Base-by-base conservation (phyloP, 2,113 vertebrate genomes). In the Python bivittatus region DNA sequence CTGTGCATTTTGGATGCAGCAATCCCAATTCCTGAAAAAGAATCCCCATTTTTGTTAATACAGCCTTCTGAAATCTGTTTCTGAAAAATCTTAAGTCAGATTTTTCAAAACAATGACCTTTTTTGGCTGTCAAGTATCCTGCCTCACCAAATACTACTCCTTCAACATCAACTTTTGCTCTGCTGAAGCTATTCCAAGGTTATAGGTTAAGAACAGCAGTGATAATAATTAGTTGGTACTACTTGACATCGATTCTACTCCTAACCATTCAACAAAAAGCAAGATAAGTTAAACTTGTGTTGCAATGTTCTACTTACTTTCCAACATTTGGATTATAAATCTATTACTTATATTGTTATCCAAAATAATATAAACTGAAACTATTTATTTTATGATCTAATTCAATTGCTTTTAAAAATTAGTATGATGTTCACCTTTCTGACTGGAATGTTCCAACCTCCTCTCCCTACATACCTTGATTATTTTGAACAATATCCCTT, bases 401-500 rank as follows among this genome's bases (percentile, higher is more conserved):
- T 23, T 52, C 57, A 60, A 57, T 8, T 68, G 8, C 93, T 84
- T 56, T 4, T 84, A 94, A 93, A n/a, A 56, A 95, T 0, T 61
- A 53, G 93, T 11, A 27, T 79, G 93, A 20, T 15, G 58, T 20
- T 7, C 48, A 60, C 91, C 90, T 94, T 83, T 54, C 83, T 9
- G 84, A 85, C 79, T 52, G 15, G n/a, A 54, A 22, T 12, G 27
- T 29, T 85, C 52, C 54, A 42, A 38, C 44, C 94, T 68, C 93
- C 87, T 42, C 48, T 86, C 6, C 91, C 84, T 92, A 60, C 0
- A 89, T 23, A 88, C 0, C 0, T n/a, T 23, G 1, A 38, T 91
- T 90, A 58, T 4, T 48, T 88, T 92, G 44, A 23, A 5, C 58
- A 54, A 93, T 92, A 94, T 6, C 5, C n/a, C 91, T 56, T n/a